Evolutionary conservation across 2,888 invertebrate species (phyloP), one percentile per base, ranked within the genome.

Genomic region (Cryptops parisi): DNA sequence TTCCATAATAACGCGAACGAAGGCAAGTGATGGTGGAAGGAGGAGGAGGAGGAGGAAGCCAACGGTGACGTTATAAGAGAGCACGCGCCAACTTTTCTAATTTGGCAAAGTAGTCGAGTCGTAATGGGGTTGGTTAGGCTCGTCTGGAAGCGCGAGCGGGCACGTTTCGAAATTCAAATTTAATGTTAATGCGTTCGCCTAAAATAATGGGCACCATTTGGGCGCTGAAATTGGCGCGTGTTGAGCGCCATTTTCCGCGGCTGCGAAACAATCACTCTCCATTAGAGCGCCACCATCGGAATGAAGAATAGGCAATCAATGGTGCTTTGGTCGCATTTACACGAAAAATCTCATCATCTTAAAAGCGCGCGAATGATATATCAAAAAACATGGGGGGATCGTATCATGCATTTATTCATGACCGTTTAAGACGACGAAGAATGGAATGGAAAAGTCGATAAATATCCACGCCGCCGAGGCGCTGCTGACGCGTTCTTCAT

Each of bases 131-230:
- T 23, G 21, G 19, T n/a, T n/a, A n/a, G n/a, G n/a, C n/a, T n/a
- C n/a, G n/a, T n/a, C n/a, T n/a, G n/a, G n/a, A 9, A 41, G 43
- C 24, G 48, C 24, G n/a, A n/a, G n/a, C 45, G 38, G 25, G n/a
- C 50, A 46, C 56, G 45, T 52, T 55, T 55, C 41, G 56, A 57
- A 57, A 57, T 57, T 57, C 56, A 57, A 57, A 57, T 57, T 55
- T 55, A 53, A 55, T 55, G 55, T 55, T 53, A 55, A 57, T 57
- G 54, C 56, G 52, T 55, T 53, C 47, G 33, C 41, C 54, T 55
- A 41, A 55, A 57, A 55, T 57, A 57, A 57, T 57, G 54, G 47
- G 39, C 39, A 52, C 53, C 46, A 45, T 51, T 54, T 45, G 25
- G 44, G 46, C 24, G 33, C 33, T 19, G 47, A 57, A 55, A 57